Conservation (phyloP, 2,113 vertebrate genomes). For the Chroicocephalus ridibundus region DNA sequence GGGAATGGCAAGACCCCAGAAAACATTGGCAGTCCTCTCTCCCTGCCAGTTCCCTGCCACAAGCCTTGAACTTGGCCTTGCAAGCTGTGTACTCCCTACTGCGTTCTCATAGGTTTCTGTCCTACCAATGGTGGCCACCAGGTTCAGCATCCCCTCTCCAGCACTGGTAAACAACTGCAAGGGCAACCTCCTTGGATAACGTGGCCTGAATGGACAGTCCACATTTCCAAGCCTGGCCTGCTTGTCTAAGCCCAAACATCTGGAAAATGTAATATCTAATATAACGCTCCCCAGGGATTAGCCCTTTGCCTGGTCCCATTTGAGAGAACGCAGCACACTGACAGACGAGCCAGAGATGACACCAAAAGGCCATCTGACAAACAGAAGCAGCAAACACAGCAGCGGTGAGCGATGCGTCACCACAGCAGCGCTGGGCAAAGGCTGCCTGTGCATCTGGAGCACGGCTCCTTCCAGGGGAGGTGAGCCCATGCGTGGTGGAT, state of each 20-base stretch:
- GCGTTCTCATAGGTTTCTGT: background rate
- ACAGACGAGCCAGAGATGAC: background rate
- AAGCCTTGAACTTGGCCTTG: background rate
- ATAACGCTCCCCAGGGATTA: background rate
- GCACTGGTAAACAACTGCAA: background rate
- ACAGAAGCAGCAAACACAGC: background rate
- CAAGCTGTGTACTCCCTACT: background rate
- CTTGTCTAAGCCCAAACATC: background rate
- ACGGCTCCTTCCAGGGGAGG: background rate
- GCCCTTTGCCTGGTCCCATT: background rate
- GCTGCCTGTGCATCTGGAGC: background rate
- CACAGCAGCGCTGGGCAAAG: background rate
- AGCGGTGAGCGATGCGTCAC: background rate
- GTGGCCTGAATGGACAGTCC: background rate
- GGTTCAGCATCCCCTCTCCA: background rate
- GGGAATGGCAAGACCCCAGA: background rate
- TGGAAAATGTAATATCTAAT: slow-evolving; percentile 11
- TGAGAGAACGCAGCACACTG: background rate
- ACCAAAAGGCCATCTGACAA: background rate
- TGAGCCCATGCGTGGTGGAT: background rate
- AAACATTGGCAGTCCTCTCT: background rate
- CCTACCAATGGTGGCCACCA: background rate
- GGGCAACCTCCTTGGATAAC: background rate
- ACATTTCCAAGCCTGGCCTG: background rate
- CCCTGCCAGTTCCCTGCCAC: background rate